Evolutionary conservation across 2,113 vertebrate genomes (phyloP).

Genomic region (Turnix velox): DNA sequence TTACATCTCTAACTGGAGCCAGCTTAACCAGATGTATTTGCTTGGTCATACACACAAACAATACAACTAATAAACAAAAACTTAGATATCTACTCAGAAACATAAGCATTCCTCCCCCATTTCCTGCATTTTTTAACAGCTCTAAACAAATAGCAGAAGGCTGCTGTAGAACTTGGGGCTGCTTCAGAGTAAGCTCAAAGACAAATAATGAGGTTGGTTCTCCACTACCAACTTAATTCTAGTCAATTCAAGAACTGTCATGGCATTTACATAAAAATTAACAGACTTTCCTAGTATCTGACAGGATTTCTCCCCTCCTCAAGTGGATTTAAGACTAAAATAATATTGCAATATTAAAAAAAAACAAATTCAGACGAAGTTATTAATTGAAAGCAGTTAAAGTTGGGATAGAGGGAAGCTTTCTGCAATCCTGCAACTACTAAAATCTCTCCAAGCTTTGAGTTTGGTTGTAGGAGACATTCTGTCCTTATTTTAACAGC

Average conservation of each 20-base stretch:
- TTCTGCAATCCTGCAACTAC: neutral
- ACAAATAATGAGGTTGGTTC: neutral
- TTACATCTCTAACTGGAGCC: neutral
- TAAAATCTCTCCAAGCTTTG: neutral
- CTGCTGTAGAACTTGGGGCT: neutral
- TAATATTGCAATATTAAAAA: neutral
- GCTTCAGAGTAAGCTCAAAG: neutral
- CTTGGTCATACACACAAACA: neutral
- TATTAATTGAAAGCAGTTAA: neutral
- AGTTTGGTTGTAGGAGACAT: neutral
- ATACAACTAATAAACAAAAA: neutral
- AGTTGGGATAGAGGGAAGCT: neutral
- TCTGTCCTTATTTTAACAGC: neutral
- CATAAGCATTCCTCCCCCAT: neutral
- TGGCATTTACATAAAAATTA: neutral
- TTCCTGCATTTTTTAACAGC: constrained; percentile 20
- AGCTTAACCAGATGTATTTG: neutral
- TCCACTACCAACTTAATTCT: neutral
- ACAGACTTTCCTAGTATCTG: neutral
- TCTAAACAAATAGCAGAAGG: neutral
- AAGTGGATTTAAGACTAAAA: neutral
- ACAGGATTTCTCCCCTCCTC: neutral
- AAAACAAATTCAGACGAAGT: neutral
- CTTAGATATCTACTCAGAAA: neutral
- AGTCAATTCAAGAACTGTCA: neutral